Conservation (phyloP, 2,888 invertebrate genomes). For the Deladenus siricidicola region DNA sequence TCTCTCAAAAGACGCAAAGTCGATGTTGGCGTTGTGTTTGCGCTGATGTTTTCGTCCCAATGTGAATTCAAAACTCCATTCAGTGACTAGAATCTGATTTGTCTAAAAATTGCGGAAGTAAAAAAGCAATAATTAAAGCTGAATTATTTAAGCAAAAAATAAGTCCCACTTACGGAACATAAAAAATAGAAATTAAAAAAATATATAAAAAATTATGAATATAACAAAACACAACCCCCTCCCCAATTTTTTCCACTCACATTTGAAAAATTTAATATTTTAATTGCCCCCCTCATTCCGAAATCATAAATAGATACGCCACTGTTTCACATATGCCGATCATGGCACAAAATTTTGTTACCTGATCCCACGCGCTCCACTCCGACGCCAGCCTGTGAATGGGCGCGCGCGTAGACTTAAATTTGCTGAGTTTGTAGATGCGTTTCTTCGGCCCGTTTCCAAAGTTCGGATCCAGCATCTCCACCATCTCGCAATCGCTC, state of each 20-base stretch:
- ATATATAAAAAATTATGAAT: no score
- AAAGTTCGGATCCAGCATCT: not conserved
- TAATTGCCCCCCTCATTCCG: not conserved
- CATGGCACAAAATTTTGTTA: not conserved
- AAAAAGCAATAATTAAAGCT: no score
- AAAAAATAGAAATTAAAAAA: no score
- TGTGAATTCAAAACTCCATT: slow-evolving; percentile 20
- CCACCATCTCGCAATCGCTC: slow-evolving; percentile 2
- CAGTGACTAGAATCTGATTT: slow-evolving; percentile 14
- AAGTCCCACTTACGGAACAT: no score
- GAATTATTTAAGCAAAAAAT: no score
- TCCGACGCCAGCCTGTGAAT: slow-evolving; percentile 12
- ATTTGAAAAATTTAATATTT: no score
- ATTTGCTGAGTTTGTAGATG: slow-evolving; percentile 6
- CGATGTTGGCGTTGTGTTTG: not conserved
- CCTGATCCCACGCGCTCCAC: slow-evolving; percentile 14
- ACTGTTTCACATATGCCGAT: not conserved
- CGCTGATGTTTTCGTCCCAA: slow-evolving; percentile 14
- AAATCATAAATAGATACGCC: not conserved
- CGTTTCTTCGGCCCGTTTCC: slow-evolving; percentile 1
- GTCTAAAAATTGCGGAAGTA: no score
- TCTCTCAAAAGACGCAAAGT: slow-evolving; percentile 9
- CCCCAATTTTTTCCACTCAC: no score
- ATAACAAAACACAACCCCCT: not conserved
- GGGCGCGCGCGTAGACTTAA: not conserved